Evolutionary conservation across 2,797 vertebrate species (phyloP), one percentile per base, ranked within the genome.

Genomic region (Syncerus caffer): DNA sequence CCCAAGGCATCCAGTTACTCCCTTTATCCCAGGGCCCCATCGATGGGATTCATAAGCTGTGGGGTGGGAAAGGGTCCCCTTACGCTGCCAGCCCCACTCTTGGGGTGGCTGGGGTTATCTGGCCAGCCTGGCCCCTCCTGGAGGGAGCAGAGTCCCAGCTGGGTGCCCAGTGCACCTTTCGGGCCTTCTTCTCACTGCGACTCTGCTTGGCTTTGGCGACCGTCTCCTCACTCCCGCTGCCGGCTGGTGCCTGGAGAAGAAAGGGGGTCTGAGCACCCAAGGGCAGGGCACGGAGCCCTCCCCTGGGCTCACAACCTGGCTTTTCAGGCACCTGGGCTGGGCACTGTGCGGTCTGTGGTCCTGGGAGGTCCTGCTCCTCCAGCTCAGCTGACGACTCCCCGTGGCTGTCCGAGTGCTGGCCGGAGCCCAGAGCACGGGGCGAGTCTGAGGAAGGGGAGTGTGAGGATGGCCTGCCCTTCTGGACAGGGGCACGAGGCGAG

Each of bases 141-240:
- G 0, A 5, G 6, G 34, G 15, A 14, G 38, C 34, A 57, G 90
- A 55, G 42, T 31, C 45, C 23, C 29, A 19, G 19, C 25, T 27
- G 25, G 1, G 9, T 2, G 13, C 78, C 45, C 31, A 23, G 94
- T 99, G 96, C 87, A 99, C 99, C 99, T 99, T 99, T 19, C 99
- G 99, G 53, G 99, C 99, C 88, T 99, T 99, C 98, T 99, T 99
- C 98, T 99, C 99, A 51, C 99, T 99, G 94, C 99, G 99, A 96
- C 99, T 99, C 98, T 99, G 99, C 98, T 99, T 99, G 27, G 99
- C 99, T 98, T 99, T 99, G 98, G 99, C 99, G 13, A 99, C 97
- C 0, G 99, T 99, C 74, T 99, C 99, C 93, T 99, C 99, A 0
- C 98, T 99, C 57, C 99, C 98, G 53, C 99, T 98, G 55, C 99